A percentile compares a stretch with the other conserved stretches of the same genome.
Conservation (phyloP, 2,113 vertebrate genomes). For the Lagenorhynchus albirostris region DNA sequence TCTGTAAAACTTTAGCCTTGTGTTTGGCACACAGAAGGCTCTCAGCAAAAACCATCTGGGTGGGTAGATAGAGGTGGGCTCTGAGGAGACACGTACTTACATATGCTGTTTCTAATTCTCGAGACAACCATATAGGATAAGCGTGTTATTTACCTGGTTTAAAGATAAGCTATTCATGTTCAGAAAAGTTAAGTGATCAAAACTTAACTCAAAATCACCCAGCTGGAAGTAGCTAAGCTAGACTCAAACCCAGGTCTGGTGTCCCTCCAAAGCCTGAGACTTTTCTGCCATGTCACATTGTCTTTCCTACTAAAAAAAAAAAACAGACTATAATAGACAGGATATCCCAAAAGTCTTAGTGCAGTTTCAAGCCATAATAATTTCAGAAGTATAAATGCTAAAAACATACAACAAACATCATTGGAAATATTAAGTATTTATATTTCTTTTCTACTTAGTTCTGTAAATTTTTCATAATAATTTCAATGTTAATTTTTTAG, state of each 20-base stretch:
- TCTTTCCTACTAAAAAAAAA: not conserved
- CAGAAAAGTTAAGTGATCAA: not conserved
- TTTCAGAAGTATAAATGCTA: conserved; percentile 8
- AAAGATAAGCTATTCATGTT: not conserved
- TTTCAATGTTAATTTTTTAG: not conserved
- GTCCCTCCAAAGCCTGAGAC: not conserved
- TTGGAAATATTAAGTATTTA: not conserved
- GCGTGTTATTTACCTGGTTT: not conserved
- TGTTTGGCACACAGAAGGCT: not conserved
- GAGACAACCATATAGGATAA: not conserved
- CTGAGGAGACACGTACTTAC: not conserved
- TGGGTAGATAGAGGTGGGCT: not conserved
- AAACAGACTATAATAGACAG: not conserved
- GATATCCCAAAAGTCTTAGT: not conserved
- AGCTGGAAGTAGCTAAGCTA: not conserved
- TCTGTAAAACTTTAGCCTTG: not conserved
- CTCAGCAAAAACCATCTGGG: not conserved
- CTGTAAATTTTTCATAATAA: not conserved
- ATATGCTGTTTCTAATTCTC: not conserved
- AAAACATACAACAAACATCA: not conserved
- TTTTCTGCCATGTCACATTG: not conserved
- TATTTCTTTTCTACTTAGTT: not conserved
- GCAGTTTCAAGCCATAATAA: not conserved
- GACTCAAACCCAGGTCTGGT: not conserved
- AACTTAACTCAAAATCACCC: not conserved